Evolutionary conservation across 2,888 invertebrate species (phyloP).

Genomic region (Macaria notata): DNA sequence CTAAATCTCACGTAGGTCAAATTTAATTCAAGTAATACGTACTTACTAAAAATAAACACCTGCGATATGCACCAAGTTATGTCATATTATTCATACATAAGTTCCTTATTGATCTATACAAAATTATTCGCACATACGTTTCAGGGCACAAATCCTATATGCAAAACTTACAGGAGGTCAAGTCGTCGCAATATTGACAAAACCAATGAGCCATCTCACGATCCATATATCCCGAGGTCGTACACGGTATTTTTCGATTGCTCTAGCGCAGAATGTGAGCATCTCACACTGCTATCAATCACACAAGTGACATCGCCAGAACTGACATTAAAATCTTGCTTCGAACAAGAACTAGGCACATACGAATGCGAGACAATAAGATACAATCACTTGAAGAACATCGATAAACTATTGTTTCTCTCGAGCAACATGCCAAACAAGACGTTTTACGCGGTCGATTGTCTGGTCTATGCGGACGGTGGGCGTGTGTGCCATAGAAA

Average conservation of each 20-base stretch:
- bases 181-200: constrained; percentile 38
- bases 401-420: constrained; percentile 65
- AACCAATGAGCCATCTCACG: constrained; percentile 54
- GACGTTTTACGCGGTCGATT: constrained; percentile 64
- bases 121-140: constrained; percentile 34
- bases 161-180: constrained; percentile 41
- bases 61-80: not conserved
- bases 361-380: constrained; percentile 58
- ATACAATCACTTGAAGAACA: constrained; percentile 61
- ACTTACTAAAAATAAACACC: too few species aligned
- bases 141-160: constrained; percentile 54
- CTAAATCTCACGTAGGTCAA: constrained; percentile 7
- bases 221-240: constrained; percentile 65
- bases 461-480: constrained; percentile 62
- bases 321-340: constrained; percentile 53
- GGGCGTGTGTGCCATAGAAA: constrained; percentile 66
- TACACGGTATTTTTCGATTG: constrained; percentile 58
- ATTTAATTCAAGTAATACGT: too few species aligned
- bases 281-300: constrained; percentile 51
- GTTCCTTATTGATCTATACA: constrained; percentile 16
- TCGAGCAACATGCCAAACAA: constrained; percentile 53
- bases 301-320: constrained; percentile 52
- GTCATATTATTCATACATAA: constrained; percentile 11
- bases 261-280: constrained; percentile 47
- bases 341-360: constrained; percentile 33